These are phyloP conservation scores for Himalopsyche tibetana DNA, from an alignment of 2,888 invertebrate species.

Conservation along the genomic window DNA sequence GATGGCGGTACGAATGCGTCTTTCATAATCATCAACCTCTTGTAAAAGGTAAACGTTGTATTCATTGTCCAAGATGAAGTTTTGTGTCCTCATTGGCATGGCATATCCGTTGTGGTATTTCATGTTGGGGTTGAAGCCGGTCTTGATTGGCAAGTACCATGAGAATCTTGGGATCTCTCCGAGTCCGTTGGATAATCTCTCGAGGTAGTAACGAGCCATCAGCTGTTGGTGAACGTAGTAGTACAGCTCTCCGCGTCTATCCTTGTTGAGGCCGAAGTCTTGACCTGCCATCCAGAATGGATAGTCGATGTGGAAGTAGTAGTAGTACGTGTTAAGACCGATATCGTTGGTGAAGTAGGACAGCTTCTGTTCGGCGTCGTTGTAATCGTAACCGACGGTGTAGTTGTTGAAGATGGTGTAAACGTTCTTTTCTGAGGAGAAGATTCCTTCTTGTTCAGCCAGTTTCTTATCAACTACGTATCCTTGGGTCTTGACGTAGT, in stretches of 20 bases:
- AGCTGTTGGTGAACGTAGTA: constrained; percentile 82
- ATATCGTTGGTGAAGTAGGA: constrained; percentile 85
- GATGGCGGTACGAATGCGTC: constrained; percentile 73
- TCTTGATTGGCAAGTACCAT: constrained; percentile 74
- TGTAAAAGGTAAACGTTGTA: constrained; percentile 70
- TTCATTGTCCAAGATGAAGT: constrained; percentile 71
- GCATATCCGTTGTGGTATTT: constrained; percentile 79
- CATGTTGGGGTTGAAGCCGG: constrained; percentile 79
- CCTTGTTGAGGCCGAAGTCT: constrained; percentile 73
- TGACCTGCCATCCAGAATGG: constrained; percentile 81
- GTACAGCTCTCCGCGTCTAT: constrained; percentile 81
- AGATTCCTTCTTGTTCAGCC: constrained; percentile 71
- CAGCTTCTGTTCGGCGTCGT: constrained; percentile 68
- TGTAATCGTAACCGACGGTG: constrained; percentile 70
- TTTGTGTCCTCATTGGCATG: constrained; percentile 78
- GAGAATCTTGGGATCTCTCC: constrained; percentile 78
- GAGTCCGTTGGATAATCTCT: constrained; percentile 82
- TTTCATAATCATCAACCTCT: constrained; percentile 68
- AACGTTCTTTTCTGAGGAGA: constrained; percentile 72
- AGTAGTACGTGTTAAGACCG: constrained; percentile 82
- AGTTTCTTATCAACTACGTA: constrained; percentile 71
- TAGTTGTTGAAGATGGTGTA: constrained; percentile 82
- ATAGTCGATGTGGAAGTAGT: constrained; percentile 79
- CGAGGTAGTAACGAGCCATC: constrained; percentile 84
- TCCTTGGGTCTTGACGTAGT: constrained; percentile 77